Conservation (phyloP, 2,113 vertebrate genomes). For the Poeciliopsis turrubarensis region DNA sequence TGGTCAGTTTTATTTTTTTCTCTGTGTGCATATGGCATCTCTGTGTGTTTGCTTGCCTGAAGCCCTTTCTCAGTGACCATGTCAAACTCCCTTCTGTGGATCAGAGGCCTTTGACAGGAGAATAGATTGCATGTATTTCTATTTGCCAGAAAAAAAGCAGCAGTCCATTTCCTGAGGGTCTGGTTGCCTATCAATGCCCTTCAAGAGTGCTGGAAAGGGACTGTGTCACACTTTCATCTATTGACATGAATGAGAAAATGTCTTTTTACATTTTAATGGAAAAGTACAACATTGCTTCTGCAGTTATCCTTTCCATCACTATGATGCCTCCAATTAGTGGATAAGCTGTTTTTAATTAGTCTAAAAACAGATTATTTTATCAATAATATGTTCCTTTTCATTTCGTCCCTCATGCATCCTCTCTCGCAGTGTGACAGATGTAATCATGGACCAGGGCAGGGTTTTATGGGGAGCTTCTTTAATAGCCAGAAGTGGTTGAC, state of each 20-base stretch:
- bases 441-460: slow-evolving; percentile 75
- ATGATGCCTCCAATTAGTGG: slow-evolving; percentile 5
- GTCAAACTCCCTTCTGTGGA: slow-evolving; percentile 61
- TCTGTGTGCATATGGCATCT: slow-evolving; percentile 44
- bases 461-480: slow-evolving; percentile 75
- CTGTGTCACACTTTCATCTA: slow-evolving; percentile 61
- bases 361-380: slow-evolving; percentile 45
- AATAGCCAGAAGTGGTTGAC: slow-evolving; percentile 75
- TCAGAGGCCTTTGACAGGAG: slow-evolving; percentile 69
- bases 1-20: slow-evolving; percentile 2
- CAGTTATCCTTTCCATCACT: slow-evolving; percentile 19
- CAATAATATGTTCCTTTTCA: slow-evolving; percentile 33
- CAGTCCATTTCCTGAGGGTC: slow-evolving; percentile 57
- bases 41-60: slow-evolving; percentile 55
- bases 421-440: slow-evolving; percentile 66
- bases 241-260: slow-evolving; percentile 61
- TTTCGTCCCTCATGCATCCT: slow-evolving; percentile 60
- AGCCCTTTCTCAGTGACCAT: slow-evolving; percentile 68
- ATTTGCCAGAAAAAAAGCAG: slow-evolving; percentile 56
- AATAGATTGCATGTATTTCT: slow-evolving; percentile 76
- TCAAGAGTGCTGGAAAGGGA: slow-evolving; percentile 52
- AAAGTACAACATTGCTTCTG: slow-evolving; percentile 36
- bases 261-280: slow-evolving; percentile 60
- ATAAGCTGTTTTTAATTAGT: slow-evolving; percentile 11
- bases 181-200: slow-evolving; percentile 58